A percentile compares a stretch with the other conserved stretches of the same genome.
Evolutionary conservation across 2,113 vertebrate species (phyloP).

Genomic region (Rostratula benghalensis): DNA sequence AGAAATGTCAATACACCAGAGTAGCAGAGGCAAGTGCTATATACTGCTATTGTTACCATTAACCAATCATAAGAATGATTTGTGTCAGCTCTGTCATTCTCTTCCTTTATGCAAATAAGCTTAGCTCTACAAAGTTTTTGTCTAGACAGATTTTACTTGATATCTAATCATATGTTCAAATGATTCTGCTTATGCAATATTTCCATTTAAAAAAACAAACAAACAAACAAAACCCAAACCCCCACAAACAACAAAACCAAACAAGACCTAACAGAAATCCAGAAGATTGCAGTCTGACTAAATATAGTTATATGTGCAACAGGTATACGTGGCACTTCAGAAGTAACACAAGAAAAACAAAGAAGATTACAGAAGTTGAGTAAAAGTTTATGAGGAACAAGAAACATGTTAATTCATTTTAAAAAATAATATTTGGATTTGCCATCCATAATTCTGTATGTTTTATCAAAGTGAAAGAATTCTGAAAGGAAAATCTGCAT

Average conservation of each 20-base stretch:
- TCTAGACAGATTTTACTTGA: background rate
- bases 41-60: background rate
- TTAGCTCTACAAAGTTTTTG: background rate
- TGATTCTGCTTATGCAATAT: background rate
- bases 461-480: background rate
- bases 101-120: background rate
- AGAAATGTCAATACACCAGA: constrained; percentile 82
- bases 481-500: background rate
- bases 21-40: constrained; percentile 55
- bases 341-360: background rate
- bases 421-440: background rate
- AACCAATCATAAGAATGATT: background rate
- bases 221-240: too few species aligned
- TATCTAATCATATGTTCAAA: background rate
- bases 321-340: background rate
- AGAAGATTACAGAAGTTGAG: background rate
- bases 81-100: background rate
- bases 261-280: background rate
- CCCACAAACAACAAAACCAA: too few species aligned
- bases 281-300: background rate
- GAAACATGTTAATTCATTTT: background rate
- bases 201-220: background rate
- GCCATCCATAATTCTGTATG: background rate
- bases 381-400: background rate
- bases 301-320: background rate